These are phyloP conservation scores for Porites rus DNA, from an alignment of 92 coral and sea anemone species.

Conservation along the genomic window DNA sequence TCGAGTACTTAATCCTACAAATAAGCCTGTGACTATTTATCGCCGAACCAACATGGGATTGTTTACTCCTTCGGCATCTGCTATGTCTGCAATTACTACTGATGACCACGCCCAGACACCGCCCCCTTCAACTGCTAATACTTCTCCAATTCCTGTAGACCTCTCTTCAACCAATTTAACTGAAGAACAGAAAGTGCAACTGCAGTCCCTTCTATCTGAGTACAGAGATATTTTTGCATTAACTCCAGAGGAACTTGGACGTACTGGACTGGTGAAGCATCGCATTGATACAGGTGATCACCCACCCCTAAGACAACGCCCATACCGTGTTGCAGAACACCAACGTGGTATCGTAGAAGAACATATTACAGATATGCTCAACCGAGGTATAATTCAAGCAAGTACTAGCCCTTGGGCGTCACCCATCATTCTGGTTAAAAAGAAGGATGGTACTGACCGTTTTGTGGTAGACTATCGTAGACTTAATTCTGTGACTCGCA, in stretches of 20 bases:
- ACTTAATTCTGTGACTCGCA: conserved; percentile 35
- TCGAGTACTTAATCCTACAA: conserved; percentile 47
- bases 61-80: conserved; percentile 13
- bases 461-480: conserved; percentile 62
- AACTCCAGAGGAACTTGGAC: conserved; percentile 55
- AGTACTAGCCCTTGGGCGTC: conserved; percentile 71
- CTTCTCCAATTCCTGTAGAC: too few species aligned
- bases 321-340: conserved; percentile 61
- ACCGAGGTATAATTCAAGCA: conserved; percentile 61
- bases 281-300: conserved; percentile 49
- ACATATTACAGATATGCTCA: conserved; percentile 61
- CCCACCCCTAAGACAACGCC: conserved; percentile 56
- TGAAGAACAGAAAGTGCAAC: conserved; percentile 37
- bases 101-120: neutral
- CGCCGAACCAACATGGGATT: conserved; percentile 44
- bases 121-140: too few species aligned
- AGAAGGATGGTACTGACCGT: conserved; percentile 60
- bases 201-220: conserved; percentile 1
- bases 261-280: conserved; percentile 63
- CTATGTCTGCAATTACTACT: neutral
- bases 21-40: conserved; percentile 42
- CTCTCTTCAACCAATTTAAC: too few species aligned
- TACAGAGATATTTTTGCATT: conserved; percentile 47
- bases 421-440: conserved; percentile 69
- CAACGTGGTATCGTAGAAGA: conserved; percentile 52